These are phyloP conservation scores for Nomada lathburiana DNA, from an alignment of 2,888 invertebrate genomes.

Conservation along the genomic window DNA sequence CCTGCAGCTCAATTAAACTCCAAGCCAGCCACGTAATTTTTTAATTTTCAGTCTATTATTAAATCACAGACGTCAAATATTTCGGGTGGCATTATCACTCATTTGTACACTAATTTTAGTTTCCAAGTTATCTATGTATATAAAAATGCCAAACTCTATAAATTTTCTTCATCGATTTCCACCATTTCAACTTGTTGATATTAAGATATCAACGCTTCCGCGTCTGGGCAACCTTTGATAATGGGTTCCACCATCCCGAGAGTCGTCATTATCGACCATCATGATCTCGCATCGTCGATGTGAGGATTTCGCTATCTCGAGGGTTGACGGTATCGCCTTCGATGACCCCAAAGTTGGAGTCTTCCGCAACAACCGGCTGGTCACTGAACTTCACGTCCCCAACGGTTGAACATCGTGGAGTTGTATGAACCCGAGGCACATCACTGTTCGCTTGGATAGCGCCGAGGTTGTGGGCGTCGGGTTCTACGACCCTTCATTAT, in stretches of 20 bases:
- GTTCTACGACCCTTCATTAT: neutral
- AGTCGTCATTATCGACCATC: neutral
- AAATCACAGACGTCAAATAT: too few relatives aligned
- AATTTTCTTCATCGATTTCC: neutral
- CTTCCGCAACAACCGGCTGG: neutral
- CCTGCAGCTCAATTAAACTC: too few relatives aligned
- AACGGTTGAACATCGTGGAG: neutral
- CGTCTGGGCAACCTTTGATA: neutral
- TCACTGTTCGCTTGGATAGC: neutral
- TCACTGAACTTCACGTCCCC: neutral
- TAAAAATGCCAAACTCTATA: too few relatives aligned
- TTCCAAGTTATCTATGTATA: too few relatives aligned
- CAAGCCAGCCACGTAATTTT: too few relatives aligned
- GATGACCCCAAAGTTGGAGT: neutral
- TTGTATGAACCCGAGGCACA: neutral
- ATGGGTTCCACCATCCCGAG: neutral
- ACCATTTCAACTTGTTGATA: neutral
- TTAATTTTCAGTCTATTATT: too few relatives aligned
- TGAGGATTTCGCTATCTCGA: constrained; percentile 3
- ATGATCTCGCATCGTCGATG: neutral
- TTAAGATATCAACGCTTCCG: neutral
- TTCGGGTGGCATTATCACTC: too few relatives aligned
- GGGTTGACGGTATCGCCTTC: neutral
- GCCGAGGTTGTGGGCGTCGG: neutral
- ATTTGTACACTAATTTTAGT: too few relatives aligned